These are phyloP conservation scores for Pseudomyrmex dendroicus DNA, from an alignment of 1,140 invertebrate genomes.

Conservation along the genomic window DNA sequence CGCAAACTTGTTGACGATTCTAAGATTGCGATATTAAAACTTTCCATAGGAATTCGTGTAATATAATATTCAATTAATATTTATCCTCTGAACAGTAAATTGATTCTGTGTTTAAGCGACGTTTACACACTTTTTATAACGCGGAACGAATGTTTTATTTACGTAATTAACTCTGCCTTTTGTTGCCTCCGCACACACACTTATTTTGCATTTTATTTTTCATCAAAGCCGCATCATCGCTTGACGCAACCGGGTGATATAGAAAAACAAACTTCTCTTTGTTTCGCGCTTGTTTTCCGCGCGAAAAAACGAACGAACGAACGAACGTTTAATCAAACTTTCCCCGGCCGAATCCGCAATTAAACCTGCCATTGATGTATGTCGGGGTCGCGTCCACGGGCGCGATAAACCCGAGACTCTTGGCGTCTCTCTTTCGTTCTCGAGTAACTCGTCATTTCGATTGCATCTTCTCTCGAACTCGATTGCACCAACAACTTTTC, in stretches of 20 bases:
- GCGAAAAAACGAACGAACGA: neutral
- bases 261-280: constrained; percentile 45
- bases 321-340: constrained; percentile 47
- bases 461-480: constrained; percentile 38
- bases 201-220: constrained; percentile 21
- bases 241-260: neutral
- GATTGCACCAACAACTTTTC: neutral
- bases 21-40: too few relatives aligned
- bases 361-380: constrained; percentile 55
- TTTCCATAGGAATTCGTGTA: too few relatives aligned
- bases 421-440: constrained; percentile 21
- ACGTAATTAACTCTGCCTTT: too few relatives aligned
- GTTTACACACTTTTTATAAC: too few relatives aligned
- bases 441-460: constrained; percentile 20
- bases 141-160: too few relatives aligned
- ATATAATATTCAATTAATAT: too few relatives aligned
- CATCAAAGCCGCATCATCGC: neutral
- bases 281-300: constrained; percentile 7
- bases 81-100: too few relatives aligned
- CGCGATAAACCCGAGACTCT: constrained; percentile 55
- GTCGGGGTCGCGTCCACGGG: constrained; percentile 40
- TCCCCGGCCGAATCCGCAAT: constrained; percentile 45
- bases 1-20: neutral
- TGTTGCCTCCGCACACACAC: neutral
- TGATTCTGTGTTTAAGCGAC: too few relatives aligned